Base-by-base conservation (phyloP, 2,888 invertebrate species). In the Mylabris sibirica region DNA sequence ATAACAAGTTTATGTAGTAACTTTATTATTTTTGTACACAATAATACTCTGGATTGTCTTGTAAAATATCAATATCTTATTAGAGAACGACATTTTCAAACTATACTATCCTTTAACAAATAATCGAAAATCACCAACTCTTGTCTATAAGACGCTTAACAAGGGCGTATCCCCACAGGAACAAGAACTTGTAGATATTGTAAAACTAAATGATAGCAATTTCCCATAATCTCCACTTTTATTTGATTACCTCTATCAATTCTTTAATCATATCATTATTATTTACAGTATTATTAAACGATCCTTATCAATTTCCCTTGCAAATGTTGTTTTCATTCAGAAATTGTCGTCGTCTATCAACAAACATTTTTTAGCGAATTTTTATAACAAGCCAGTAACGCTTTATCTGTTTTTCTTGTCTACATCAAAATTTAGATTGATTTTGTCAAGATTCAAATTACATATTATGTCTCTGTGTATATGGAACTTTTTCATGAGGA, bases 361-460 rank as follows among this genome's bases (percentile, higher is more conserved):
- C 20, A 49, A 20, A 49, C 44, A 49, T 49, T 20, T 49, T 41
- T 41, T n/a, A n/a, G n/a, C n/a, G n/a, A n/a, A n/a, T 41, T 41
- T 41, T 35, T 38, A 5, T 38, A 38, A 38, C 14, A 9, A 38
- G 38, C 38, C 9, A 38, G 3, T 34, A 11, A 1, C 38, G 12
- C 3, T 12, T 17, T 44, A 44, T 44, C 41, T 4, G 1, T 14
- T 44, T 44, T 17, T 3, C 41, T 1, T 44, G 5, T 12, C n/a
- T 4, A 3, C n/a, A 44, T 44, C 41, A 20, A 49, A 22, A 20
- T 53, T 20, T 53, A 53, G 24, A 53, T 53, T 53, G 53, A 53
- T 53, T 53, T 53, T 53, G 53, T 53, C 53, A 53, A 12, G 24
- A 53, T 53, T 53, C 53, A 53, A 53, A 53, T 53, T 53, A 24